Evolutionary conservation across 2,113 vertebrate species (phyloP).

Genomic region (Gallinago paraguaiae): DNA sequence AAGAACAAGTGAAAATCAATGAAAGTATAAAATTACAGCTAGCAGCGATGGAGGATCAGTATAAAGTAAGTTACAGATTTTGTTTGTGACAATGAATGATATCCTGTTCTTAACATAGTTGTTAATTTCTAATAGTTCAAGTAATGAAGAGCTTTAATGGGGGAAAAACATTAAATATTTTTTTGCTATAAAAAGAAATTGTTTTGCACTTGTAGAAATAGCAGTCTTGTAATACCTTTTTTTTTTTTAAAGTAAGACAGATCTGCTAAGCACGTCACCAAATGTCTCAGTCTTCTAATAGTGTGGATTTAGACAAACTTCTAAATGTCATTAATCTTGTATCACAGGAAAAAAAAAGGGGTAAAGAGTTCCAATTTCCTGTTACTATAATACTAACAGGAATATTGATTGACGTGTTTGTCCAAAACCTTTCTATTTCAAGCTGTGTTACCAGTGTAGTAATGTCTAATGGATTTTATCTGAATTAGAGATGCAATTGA

Average conservation of each 20-base stretch:
- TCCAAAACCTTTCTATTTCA: neutral
- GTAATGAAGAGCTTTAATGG: neutral
- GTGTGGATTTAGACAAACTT: neutral
- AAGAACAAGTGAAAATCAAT: slow-evolving; percentile 91
- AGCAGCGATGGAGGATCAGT: slow-evolving; percentile 87
- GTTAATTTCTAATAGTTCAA: neutral
- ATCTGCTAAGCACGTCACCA: neutral
- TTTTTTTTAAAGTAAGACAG: neutral
- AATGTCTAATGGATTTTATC: neutral
- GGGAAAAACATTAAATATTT: neutral
- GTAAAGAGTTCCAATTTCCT: neutral
- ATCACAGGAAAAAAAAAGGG: neutral
- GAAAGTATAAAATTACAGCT: slow-evolving; percentile 87
- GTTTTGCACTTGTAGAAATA: neutral
- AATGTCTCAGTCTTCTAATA: neutral
- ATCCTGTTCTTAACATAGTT: neutral
- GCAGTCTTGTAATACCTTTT: neutral
- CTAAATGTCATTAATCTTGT: neutral
- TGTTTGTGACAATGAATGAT: neutral
- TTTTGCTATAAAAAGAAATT: neutral
- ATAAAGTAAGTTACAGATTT: slow-evolving; percentile 79
- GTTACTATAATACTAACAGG: neutral
- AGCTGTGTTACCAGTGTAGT: neutral
- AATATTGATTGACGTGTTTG: neutral
- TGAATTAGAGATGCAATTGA: neutral